Base-by-base conservation (phyloP, 2,888 invertebrate genomes). In the Ctena decussata region DNA sequence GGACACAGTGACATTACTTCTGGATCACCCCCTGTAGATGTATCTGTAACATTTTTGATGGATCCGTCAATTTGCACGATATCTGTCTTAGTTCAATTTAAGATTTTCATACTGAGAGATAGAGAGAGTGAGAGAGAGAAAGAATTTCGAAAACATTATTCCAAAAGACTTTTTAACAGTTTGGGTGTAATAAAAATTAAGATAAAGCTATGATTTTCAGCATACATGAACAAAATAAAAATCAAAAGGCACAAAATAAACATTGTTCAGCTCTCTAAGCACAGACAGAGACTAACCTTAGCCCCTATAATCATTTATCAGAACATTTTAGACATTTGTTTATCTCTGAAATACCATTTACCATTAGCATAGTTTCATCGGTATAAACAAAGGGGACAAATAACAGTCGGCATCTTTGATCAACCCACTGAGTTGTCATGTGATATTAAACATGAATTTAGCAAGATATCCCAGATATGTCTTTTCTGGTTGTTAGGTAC, bases 301-400 rank as follows among this genome's bases (percentile, higher is more conserved):
- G 70, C 46, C 74, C 80, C 57, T 44, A n/a, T 8, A 46, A 37
- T 57, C 80, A 87, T 87, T 80, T 72, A 82, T 87, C 76, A 76
- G 30, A 35, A 37, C 35, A 78, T 72, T 65, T 78, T 44, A 81
- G 87, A 87, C 87, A 83, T 82, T 76, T 82, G 80, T 87, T 87
- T 87, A 85, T 84, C 87, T 87, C 76, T 74, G 41, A 85, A 77
- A 82, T 80, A 80, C 75, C 65, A 77, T 57, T 37, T 27, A 39
- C 82, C 85, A 85, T 87, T 87, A 85, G 73, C 87, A 87, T 87
- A 87, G 77, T 82, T 71, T 44, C 32, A 37, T 72, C 57, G 74
- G 80, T 87, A 87, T 83, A 87, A 87, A 87, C 87, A 87, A 87
- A 85, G 78, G 85, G 80, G 74, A 82, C 73, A 80, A 57, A 24